phyloP scores from a whole-genome alignment of 2,797 vertebrate species.

The Acestrorhynchus altus region DNA sequence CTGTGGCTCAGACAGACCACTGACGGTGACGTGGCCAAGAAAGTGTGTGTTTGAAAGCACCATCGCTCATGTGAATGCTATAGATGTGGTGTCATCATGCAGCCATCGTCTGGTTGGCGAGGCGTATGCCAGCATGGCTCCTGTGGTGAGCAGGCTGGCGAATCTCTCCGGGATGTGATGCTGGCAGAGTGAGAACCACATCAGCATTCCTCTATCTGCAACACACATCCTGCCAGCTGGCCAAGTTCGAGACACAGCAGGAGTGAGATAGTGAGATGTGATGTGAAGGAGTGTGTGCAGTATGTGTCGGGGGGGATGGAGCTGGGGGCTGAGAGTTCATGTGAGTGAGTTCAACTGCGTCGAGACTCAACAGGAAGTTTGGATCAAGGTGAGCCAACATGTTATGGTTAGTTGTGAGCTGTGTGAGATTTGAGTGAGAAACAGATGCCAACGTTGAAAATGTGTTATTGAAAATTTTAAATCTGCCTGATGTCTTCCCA shows the following conservation, averaged over 20 bases:
- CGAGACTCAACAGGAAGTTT: slow-evolving; percentile 32
- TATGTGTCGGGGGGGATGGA: neutral
- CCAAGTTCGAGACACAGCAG: slow-evolving; percentile 35
- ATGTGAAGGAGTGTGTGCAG: slow-evolving; percentile 17
- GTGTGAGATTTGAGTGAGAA: slow-evolving; percentile 41
- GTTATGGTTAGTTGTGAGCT: slow-evolving; percentile 30
- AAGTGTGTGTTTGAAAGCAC: slow-evolving; percentile 19
- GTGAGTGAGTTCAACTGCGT: slow-evolving; percentile 6
- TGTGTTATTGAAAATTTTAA: slow-evolving; percentile 18
- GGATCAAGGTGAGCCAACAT: slow-evolving; percentile 25
- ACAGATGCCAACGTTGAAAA: slow-evolving; percentile 48
- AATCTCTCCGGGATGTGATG: slow-evolving; percentile 13
- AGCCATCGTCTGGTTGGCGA: slow-evolving; percentile 48
- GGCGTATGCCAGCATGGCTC: slow-evolving; percentile 48
- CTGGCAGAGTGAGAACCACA: slow-evolving; percentile 54
- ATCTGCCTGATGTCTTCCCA: slow-evolving; percentile 4
- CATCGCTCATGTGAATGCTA: neutral
- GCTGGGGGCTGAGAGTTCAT: neutral
- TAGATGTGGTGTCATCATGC: slow-evolving; percentile 46
- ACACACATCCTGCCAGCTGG: slow-evolving; percentile 28
- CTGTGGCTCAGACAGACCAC: slow-evolving; percentile 25
- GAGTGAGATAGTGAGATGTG: slow-evolving; percentile 33
- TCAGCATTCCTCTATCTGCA: slow-evolving; percentile 52
- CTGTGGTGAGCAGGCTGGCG: slow-evolving; percentile 48
- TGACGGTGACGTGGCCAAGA: neutral